phyloP scores from a whole-genome alignment of 2,113 vertebrate species.

The Excalfactoria chinensis region DNA sequence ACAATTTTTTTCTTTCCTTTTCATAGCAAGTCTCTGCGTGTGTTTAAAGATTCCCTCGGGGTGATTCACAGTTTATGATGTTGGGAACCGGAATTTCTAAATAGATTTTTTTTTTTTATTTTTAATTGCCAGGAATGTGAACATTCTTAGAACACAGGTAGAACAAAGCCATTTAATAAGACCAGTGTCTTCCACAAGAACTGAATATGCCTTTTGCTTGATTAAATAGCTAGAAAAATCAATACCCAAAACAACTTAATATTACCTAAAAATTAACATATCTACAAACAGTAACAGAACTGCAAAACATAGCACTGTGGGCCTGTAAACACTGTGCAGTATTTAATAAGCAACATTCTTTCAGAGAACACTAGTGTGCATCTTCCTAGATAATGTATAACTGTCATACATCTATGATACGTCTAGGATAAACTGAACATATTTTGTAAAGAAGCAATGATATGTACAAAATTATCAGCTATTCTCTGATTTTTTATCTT shows the following conservation, averaged over 20 bases:
- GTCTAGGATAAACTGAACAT: not conserved
- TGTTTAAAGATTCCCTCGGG: constrained; percentile 57
- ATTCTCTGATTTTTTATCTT: not conserved
- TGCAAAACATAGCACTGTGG: not conserved
- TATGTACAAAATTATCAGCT: not conserved
- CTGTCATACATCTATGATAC: not conserved
- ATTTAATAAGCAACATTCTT: not conserved
- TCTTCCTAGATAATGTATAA: not conserved
- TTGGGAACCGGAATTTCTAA: not conserved
- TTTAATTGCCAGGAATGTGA: constrained; percentile 19
- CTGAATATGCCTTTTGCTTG: not conserved
- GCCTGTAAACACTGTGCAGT: not conserved
- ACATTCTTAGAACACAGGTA: not conserved
- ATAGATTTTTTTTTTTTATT: not conserved
- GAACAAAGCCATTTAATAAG: not conserved
- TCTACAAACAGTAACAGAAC: not conserved
- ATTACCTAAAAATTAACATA: not conserved
- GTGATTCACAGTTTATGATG: not conserved
- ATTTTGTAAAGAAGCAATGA: not conserved
- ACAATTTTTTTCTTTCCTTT: constrained; percentile 55
- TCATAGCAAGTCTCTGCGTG: constrained; percentile 14
- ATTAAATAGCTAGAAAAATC: not conserved
- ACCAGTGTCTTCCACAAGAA: not conserved
- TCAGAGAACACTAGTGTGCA: not conserved
- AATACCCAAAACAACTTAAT: not conserved